A percentile compares a stretch with the other conserved stretches of the same genome.
Conservation (phyloP, 2,888 invertebrate genomes). For the Argyresthia goedartella region DNA sequence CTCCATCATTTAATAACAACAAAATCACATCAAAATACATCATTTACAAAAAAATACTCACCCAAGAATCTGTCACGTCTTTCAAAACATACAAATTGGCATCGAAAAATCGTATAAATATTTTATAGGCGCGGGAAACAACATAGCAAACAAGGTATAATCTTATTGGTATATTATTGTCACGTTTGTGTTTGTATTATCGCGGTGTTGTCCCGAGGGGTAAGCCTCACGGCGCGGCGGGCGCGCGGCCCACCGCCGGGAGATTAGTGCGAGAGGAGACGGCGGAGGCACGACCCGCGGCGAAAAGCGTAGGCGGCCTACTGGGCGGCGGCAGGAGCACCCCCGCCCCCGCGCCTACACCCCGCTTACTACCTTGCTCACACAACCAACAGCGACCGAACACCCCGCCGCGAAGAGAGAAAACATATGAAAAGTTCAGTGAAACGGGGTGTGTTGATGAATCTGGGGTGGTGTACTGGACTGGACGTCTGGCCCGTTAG, state of each 20-base stretch:
- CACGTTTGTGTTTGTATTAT: background rate
- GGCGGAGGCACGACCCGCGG: constrained; percentile 43
- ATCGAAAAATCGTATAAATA: background rate
- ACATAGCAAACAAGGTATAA: too few relatives aligned
- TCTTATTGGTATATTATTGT: background rate
- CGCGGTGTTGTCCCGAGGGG: background rate
- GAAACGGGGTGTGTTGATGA: too few relatives aligned
- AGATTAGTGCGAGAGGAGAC: constrained; percentile 15
- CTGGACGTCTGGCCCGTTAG: too few relatives aligned
- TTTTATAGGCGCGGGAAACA: too few relatives aligned
- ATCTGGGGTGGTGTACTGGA: too few relatives aligned
- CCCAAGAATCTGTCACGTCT: background rate
- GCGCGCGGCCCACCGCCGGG: constrained; percentile 50
- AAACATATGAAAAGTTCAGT: background rate
- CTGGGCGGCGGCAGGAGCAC: constrained; percentile 26
- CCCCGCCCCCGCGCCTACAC: constrained; percentile 18
- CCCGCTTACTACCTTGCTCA: background rate
- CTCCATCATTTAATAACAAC: too few relatives aligned
- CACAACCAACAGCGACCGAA: background rate
- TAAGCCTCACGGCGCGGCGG: constrained; percentile 44
- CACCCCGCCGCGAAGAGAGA: constrained; percentile 1
- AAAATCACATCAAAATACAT: too few relatives aligned
- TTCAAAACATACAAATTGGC: background rate
- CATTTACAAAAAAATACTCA: background rate
- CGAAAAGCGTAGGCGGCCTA: constrained; percentile 58